A percentile compares a stretch with the other conserved stretches of the same genome.
These are phyloP conservation scores for Protonibea diacanthus DNA, from an alignment of 2,797 vertebrate species.

Conservation along the genomic window DNA sequence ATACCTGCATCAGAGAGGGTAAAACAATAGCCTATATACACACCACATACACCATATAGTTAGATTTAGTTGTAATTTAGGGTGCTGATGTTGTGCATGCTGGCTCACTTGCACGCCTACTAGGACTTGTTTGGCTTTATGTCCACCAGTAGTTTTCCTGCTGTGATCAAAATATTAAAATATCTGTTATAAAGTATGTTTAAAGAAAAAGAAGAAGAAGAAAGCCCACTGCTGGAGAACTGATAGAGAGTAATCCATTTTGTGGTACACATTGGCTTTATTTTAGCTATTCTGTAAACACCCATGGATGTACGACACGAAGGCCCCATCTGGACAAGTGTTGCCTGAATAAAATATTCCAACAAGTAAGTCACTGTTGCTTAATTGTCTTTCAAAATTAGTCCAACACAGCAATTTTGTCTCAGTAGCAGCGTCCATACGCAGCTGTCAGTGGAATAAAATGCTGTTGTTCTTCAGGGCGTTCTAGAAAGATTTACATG, in stretches of 20 bases:
- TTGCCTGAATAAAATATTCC: background rate
- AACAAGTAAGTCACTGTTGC: background rate
- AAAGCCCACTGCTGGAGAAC: background rate
- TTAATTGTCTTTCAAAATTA: conserved; percentile 1
- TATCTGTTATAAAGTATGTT: background rate
- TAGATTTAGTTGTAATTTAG: background rate
- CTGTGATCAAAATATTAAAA: background rate
- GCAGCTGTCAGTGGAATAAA: background rate
- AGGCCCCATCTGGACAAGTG: background rate
- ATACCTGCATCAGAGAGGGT: background rate
- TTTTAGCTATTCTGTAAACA: background rate
- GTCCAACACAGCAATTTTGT: background rate
- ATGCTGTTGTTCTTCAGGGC: background rate
- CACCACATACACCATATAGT: background rate
- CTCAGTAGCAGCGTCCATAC: background rate
- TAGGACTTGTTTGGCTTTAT: background rate
- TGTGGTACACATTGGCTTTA: background rate
- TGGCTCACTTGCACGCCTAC: too few species aligned
- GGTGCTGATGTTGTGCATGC: too few species aligned
- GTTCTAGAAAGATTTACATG: background rate
- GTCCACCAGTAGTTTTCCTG: background rate
- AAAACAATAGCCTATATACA: background rate
- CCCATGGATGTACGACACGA: background rate
- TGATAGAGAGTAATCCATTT: background rate
- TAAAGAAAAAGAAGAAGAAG: background rate